Base-by-base conservation (phyloP, 2,113 vertebrate genomes). In the Orcinus orca region DNA sequence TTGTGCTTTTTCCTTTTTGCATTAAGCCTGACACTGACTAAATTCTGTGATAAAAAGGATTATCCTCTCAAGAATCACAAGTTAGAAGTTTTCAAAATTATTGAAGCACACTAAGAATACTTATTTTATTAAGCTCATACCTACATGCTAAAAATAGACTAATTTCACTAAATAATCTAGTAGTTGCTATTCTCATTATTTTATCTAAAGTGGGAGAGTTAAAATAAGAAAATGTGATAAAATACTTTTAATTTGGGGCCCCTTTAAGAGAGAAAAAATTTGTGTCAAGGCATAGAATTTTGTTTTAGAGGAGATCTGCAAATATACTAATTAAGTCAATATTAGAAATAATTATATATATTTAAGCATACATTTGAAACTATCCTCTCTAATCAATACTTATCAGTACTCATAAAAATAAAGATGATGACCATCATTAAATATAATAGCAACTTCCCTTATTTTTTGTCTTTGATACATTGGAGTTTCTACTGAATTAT, bases 401-500 rank as follows among this genome's bases (percentile, higher is more conserved):
- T 47, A 95, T 87, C 53, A 97, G 11, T 87, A 89, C 60, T 62
- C 20, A 95, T 97, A 33, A 80, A 36, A 58, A 41, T 60, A 97
- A 90, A 97, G 1, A 80, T 29, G 76, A 58, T 95, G 71, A 97
- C 68, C 31, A 6, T 47, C 6, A 81, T 63, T 92, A 96, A 91
- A 8, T 8, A 93, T 2, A 74, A 80, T 36, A 36, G 14, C 0
- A 38, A 8, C 25, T 74, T 93, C 83, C 1, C 15, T 81, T 96
- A 60, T 60, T 84, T 13, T 70, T 97, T 96, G 60, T 8, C 31
- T 90, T 98, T 97, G 26, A 60, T 68, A 91, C 65, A 53, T 60
- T 2, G 23, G 67, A 38, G 13, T 76, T 97, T 95, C 50, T 60
- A 95, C 0, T 81, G 33, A 41, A 58, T 77, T 20, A 36, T 71